These are phyloP conservation scores for Phycodurus eques DNA, from an alignment of 2,113 vertebrate genomes.

Conservation along the genomic window DNA sequence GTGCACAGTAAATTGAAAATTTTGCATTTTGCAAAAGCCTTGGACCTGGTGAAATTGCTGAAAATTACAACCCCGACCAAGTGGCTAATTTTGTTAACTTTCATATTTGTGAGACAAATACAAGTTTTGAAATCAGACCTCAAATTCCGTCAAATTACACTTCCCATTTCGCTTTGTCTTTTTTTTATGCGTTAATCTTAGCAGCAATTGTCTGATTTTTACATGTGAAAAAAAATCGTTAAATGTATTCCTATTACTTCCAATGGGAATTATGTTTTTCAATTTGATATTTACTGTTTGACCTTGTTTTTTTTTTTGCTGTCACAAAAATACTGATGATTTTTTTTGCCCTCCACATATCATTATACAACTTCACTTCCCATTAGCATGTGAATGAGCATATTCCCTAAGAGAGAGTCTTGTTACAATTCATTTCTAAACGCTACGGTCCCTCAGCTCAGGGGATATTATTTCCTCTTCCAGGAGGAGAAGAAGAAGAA, in stretches of 20 bases:
- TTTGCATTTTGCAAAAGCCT: too few relatives aligned
- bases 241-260: neutral
- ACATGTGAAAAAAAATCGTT: neutral
- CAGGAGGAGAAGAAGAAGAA: constrained; percentile 5
- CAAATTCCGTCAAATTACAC: too few relatives aligned
- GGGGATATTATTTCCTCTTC: constrained; percentile 49
- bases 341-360: constrained; percentile 33
- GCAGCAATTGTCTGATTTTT: too few relatives aligned
- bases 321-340: constrained; percentile 53
- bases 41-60: too few relatives aligned
- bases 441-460: constrained; percentile 29
- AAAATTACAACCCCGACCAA: too few relatives aligned
- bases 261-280: neutral
- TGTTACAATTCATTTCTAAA: constrained; percentile 51
- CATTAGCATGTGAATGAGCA: constrained; percentile 60
- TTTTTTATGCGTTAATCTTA: too few relatives aligned
- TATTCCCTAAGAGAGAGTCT: constrained; percentile 58
- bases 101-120: too few relatives aligned
- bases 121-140: too few relatives aligned
- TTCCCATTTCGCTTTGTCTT: too few relatives aligned
- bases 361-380: constrained; percentile 54
- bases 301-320: constrained; percentile 12
- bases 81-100: too few relatives aligned
- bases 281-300: neutral
- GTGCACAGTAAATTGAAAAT: too few relatives aligned